Evolutionary conservation across 2,888 invertebrate genomes (phyloP).

Genomic region (Chymomyza fuscimana): DNA sequence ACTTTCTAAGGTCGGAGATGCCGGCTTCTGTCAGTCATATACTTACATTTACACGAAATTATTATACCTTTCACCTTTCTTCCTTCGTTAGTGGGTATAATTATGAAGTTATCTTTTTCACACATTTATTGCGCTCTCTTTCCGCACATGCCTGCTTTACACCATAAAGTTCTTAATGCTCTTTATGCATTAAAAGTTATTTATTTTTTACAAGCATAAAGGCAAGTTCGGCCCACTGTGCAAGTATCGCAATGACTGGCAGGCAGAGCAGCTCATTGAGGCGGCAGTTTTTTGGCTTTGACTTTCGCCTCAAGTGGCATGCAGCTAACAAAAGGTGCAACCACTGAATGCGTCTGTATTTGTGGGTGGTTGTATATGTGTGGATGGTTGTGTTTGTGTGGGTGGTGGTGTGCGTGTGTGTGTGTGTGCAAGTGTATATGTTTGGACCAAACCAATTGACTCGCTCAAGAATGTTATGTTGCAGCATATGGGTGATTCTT

Average conservation of each 20-base stretch:
- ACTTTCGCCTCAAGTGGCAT: conserved; percentile 48
- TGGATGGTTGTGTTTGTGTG: background rate
- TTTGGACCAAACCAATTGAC: conserved; percentile 26
- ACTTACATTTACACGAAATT: too few species aligned
- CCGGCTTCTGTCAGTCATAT: too few species aligned
- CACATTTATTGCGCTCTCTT: too few species aligned
- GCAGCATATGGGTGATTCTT: background rate
- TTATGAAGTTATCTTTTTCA: too few species aligned
- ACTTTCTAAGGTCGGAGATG: too few species aligned
- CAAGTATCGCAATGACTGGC: background rate
- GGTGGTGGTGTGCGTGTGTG: conserved; percentile 22
- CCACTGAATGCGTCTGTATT: background rate
- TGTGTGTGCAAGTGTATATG: conserved; percentile 54
- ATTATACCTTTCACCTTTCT: too few species aligned
- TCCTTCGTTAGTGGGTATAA: too few species aligned
- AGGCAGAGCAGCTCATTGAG: conserved; percentile 5
- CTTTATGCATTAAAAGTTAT: background rate
- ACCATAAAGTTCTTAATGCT: too few species aligned
- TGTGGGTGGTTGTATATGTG: background rate
- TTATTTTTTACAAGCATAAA: conserved; percentile 1
- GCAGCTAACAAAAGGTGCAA: conserved; percentile 20
- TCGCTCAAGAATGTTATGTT: background rate
- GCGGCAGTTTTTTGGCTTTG: conserved; percentile 33
- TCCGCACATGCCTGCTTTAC: too few species aligned
- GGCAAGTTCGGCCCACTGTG: background rate